Base-by-base conservation (phyloP, 1,140 invertebrate species). In the Drosophila ohnishii region DNA sequence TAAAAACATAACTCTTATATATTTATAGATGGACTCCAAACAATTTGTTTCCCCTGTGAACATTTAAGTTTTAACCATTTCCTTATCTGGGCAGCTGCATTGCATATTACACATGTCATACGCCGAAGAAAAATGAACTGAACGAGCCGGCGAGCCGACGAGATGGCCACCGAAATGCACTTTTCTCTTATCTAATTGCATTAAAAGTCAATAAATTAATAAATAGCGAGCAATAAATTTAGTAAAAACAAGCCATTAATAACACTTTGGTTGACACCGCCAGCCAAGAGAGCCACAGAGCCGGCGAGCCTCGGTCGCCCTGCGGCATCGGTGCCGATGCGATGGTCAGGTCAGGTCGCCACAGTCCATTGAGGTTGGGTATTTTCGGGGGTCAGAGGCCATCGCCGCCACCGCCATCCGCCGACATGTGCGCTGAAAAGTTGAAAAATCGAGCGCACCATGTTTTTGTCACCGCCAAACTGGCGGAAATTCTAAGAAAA, bases 241-340 rank as follows among this genome's bases (percentile, higher is more conserved):
- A 87, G 84, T 87, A 88, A 87, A 87, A 87, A 87, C 83, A 87
- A 87, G 83, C 84, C 84, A 87, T 87, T 87, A 87, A 87, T 87
- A 87, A 87, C 83, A 87, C 80, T 88, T 87, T 88, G 80, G 83
- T 88, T 87, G 83, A 86, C 83, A 67, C 72, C 57, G 55, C 77
- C 62, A 73, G 42, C 42, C 55, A 81, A 42, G 16, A 34, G 30
- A 19, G 30, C 48, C 48, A 34, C 3, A 34, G 50, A 19, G 47
- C 14, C 25, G 14, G 35, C 50, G 44, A 71, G 63, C 55, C 48
- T 40, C 62, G 14, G 30, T 53, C 11, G 40, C 67, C 57, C 66
- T 50, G 44, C 48, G 69, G 75, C 75, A 48, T 19, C 32, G 48
- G 34, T 32, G n/a, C 44, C 45, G 60, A 14, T 74, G 40, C 40